Evolutionary conservation across 2,888 invertebrate genomes (phyloP), one percentile per base, ranked within the genome.

Genomic region (Dyspetes luteomarginatus): DNA sequence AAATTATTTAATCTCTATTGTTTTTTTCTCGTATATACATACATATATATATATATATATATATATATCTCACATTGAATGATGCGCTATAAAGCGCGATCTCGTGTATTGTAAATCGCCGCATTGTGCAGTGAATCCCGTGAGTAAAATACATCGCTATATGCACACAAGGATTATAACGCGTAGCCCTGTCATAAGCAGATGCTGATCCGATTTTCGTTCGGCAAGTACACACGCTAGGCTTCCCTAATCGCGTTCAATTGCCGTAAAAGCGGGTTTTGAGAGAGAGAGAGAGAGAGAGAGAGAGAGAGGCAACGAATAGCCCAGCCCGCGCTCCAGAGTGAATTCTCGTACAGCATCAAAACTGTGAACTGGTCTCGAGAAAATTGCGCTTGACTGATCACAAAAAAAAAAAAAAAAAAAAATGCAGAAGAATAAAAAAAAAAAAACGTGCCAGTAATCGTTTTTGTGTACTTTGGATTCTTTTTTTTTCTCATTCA

Each of bases 141-240:
- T 60, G 81, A 71, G 75, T 48, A 68, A 75, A 78, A 74, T 68
- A 64, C 45, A 69, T n/a, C 55, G 69, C 69, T 80, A 71, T 80
- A 58, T 64, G 81, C 78, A 58, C 58, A 41, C 81, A 67, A 82
- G 87, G 88, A 89, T 89, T 89, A 89, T 89, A 85, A 88, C 88
- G 86, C 88, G 77, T 71, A 82, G 68, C 81, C 85, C 89, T 89
- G 90, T 91, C 90, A 90, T 90, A 90, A 91, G 90, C 91, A 91
- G 91, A 91, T 90, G 90, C 86, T 87, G 87, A 89, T 89, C 88
- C 87, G 86, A 89, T 88, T 83, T 79, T 86, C 84, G 80, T 76
- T 86, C 83, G 84, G 67, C 79, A 62, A 81, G 72, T 58, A 69
- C 67, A 83, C 79, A 84, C 86, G 83, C 78, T 82, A 83, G 83